Conservation (phyloP, 2,888 invertebrate genomes). For the Oscheius sp. region DNA sequence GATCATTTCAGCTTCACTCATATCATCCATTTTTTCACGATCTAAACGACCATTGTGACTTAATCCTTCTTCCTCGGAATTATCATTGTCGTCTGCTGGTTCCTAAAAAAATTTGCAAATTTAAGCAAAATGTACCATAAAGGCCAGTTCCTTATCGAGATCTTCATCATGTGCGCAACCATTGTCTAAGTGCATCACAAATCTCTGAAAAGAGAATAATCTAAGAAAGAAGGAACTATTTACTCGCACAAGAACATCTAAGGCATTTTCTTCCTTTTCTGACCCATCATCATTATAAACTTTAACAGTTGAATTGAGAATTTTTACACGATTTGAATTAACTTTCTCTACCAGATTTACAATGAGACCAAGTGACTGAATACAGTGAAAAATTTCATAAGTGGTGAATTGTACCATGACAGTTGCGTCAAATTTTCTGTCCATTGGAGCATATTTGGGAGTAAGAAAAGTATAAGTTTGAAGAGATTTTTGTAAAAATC, state of each 20-base stretch:
- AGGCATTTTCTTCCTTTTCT: slow-evolving; percentile 33
- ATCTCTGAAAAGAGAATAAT: too few relatives aligned
- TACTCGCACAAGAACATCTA: slow-evolving; percentile 57
- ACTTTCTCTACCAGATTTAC: slow-evolving; percentile 94
- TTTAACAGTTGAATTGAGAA: slow-evolving; percentile 52
- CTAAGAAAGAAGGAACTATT: too few relatives aligned
- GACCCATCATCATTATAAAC: slow-evolving; percentile 32
- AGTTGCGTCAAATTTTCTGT: slow-evolving; percentile 58
- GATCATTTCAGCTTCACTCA: slow-evolving; percentile 63
- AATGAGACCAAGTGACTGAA: slow-evolving; percentile 72
- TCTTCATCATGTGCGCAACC: slow-evolving; percentile 65
- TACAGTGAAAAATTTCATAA: too few relatives aligned
- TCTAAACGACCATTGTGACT: slow-evolving; percentile 18
- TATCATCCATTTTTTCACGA: slow-evolving; percentile 34
- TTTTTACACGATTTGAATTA: slow-evolving; percentile 79
- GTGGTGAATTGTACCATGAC: slow-evolving; percentile 62
- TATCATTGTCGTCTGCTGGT: slow-evolving; percentile 16
- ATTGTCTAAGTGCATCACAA: slow-evolving; percentile 61
- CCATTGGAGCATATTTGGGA: slow-evolving; percentile 51
- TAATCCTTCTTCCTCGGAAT: slow-evolving; percentile 21
- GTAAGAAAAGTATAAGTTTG: slow-evolving; percentile 49
- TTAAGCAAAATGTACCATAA: slow-evolving; percentile 44
- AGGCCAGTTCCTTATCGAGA: slow-evolving; percentile 61
- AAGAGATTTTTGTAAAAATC: slow-evolving; percentile 53
- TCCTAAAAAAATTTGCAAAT: not conserved